Evolutionary conservation across 2,888 invertebrate species (phyloP).

Genomic region (Volucella zonaria): DNA sequence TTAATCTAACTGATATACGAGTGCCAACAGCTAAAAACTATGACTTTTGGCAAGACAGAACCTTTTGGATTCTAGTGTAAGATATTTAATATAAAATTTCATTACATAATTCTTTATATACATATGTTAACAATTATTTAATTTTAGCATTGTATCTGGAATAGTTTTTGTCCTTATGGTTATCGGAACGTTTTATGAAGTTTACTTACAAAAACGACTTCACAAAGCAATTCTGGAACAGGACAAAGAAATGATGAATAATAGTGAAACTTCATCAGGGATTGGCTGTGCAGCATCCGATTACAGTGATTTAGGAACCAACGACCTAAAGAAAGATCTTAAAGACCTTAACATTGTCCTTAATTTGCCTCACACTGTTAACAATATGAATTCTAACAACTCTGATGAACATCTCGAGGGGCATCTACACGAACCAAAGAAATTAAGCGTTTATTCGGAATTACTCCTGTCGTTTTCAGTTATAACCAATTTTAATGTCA

Average conservation of each 20-base stretch:
- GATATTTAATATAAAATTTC: constrained; percentile 75
- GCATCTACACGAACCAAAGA: constrained; percentile 83
- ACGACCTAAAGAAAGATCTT: constrained; percentile 79
- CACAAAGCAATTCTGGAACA: constrained; percentile 79
- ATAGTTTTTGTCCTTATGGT: constrained; percentile 85
- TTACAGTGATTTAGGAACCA: constrained; percentile 80
- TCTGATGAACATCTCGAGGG: constrained; percentile 85
- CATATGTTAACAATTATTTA: constrained; percentile 22
- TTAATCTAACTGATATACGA: constrained; percentile 86
- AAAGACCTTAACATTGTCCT: constrained; percentile 81
- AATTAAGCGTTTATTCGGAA: constrained; percentile 83
- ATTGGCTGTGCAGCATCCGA: constrained; percentile 83
- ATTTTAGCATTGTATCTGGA: constrained; percentile 84
- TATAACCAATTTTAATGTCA: constrained; percentile 89
- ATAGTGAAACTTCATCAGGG: constrained; percentile 82
- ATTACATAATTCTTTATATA: background rate
- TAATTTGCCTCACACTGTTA: constrained; percentile 82
- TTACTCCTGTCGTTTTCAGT: constrained; percentile 90
- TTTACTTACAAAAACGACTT: constrained; percentile 81
- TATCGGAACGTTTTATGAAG: constrained; percentile 88
- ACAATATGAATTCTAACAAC: constrained; percentile 81
- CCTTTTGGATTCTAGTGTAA: constrained; percentile 89
- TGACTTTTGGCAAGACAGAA: constrained; percentile 86
- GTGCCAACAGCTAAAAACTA: constrained; percentile 87
- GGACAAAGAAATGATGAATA: constrained; percentile 82